Base-by-base conservation (phyloP, 1,140 invertebrate species). In the Conopomorpha cramerella region DNA sequence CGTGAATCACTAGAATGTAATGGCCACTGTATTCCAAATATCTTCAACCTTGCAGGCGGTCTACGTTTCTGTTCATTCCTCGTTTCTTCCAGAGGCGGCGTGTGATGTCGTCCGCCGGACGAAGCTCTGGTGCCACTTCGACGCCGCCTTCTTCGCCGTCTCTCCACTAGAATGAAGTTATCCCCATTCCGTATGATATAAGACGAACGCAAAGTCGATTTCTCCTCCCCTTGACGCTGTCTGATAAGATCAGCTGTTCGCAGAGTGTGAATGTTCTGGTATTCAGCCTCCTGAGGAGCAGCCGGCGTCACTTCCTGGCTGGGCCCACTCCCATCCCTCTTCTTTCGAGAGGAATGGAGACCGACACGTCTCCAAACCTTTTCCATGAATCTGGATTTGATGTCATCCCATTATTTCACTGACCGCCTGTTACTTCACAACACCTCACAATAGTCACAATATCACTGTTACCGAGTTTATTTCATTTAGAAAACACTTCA, bases 311-410 rank as follows among this genome's bases (percentile, higher is more conserved):
- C 64, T 63, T 76, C 65, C 36, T 41, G 47, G 34, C 64, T 71
- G 43, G 63, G 70, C 34, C 70, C 68, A 55, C 67, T 76, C 66
- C 65, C 68, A 64, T 76, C 71, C 61, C 70, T 71, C 66, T 79
- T 78, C 56, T 76, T 73, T 29, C 71, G 73, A 57, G 77, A 78
- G 59, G 77, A 78, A 67, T 78, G 77, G 56, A 79, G 72, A 53
- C 77, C 77, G 36, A 79, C 74, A 38, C 70, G 62, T 55, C 70
- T 67, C 74, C 74, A 78, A 71, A 79, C 73, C 62, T 79, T 79
- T 77, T 79, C 74, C 77, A 79, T 77, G 56, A 65, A 70, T 71
- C 60, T 49, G 48, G 64, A 56, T 68, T 71, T 68, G 42, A 43
- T 68, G 60, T 77, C 72, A 77, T 73, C 67, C 71, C 71, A 76